Evolutionary conservation across 2,888 invertebrate genomes (phyloP).

Genomic region (Clunio marinus): DNA sequence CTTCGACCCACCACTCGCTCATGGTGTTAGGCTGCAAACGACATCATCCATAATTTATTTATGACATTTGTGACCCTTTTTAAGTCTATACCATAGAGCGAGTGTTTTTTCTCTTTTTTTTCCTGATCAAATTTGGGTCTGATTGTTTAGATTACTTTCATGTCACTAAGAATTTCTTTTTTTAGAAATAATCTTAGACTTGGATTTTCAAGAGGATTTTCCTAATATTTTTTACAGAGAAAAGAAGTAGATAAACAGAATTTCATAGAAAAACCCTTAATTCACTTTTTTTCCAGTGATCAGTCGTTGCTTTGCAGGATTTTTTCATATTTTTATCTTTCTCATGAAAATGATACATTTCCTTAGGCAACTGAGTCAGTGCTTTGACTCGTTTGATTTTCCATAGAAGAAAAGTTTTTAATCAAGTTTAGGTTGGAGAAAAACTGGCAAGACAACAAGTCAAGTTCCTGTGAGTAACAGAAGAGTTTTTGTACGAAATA

Average conservation of each 20-base stretch:
- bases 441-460: too few species aligned
- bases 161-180: not conserved
- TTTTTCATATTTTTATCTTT: too few species aligned
- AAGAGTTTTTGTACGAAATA: too few species aligned
- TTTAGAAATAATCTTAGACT: not conserved
- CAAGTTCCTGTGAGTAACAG: too few species aligned
- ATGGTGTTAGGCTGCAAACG: not conserved
- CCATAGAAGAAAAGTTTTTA: too few species aligned
- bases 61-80: constrained; percentile 10
- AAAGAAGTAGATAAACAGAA: not conserved
- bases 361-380: too few species aligned
- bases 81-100: not conserved
- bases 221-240: not conserved
- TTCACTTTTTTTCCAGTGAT: too few species aligned
- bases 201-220: constrained; percentile 5
- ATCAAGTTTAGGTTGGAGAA: too few species aligned
- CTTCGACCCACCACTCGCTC: not conserved
- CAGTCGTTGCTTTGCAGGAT: too few species aligned
- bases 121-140: not conserved
- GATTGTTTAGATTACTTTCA: not conserved
- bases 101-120: not conserved
- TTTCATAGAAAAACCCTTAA: not conserved
- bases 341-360: too few species aligned
- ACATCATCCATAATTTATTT: constrained; percentile 10
- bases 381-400: too few species aligned